Percentiles rank a stretch among this genome's conserved stretches.
phyloP scores from a whole-genome alignment of 2,113 vertebrate species.

The Speoplatyrhinus poulsoni region DNA sequence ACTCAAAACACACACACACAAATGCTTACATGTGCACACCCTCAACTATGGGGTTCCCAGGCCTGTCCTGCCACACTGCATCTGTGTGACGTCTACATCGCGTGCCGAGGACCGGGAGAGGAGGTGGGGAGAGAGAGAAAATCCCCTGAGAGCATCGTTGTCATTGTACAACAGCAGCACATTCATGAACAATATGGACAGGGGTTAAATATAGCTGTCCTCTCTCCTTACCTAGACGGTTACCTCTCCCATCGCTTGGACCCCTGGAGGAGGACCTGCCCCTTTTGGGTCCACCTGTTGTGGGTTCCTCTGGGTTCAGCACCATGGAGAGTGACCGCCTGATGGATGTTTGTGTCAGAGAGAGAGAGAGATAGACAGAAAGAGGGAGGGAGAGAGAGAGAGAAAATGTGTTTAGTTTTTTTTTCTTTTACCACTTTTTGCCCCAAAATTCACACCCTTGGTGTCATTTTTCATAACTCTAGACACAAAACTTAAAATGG shows the following conservation, averaged over 20 bases:
- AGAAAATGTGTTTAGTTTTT: too few relatives aligned
- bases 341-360: slow-evolving; percentile 17
- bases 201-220: slow-evolving; percentile 70
- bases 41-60: not conserved
- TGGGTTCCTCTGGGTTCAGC: slow-evolving; percentile 60
- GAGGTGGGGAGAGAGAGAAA: slow-evolving; percentile 23
- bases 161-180: slow-evolving; percentile 76
- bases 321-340: slow-evolving; percentile 65
- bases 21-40: not conserved
- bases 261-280: slow-evolving; percentile 47
- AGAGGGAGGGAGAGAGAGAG: too few relatives aligned
- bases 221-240: slow-evolving; percentile 5
- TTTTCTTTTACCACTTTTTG: not conserved
- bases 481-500: too few relatives aligned
- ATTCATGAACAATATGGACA: slow-evolving; percentile 75
- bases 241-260: slow-evolving; percentile 4
- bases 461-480: too few relatives aligned
- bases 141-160: slow-evolving; percentile 68
- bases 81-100: slow-evolving; percentile 7
- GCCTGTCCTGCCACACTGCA: not conserved
- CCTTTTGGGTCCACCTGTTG: slow-evolving; percentile 19
- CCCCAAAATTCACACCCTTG: too few relatives aligned
- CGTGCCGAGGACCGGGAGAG: slow-evolving; percentile 32
- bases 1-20: slow-evolving; percentile 18
- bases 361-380: not conserved